Conservation (phyloP, 2,113 vertebrate genomes). For the Trichechus manatus region DNA sequence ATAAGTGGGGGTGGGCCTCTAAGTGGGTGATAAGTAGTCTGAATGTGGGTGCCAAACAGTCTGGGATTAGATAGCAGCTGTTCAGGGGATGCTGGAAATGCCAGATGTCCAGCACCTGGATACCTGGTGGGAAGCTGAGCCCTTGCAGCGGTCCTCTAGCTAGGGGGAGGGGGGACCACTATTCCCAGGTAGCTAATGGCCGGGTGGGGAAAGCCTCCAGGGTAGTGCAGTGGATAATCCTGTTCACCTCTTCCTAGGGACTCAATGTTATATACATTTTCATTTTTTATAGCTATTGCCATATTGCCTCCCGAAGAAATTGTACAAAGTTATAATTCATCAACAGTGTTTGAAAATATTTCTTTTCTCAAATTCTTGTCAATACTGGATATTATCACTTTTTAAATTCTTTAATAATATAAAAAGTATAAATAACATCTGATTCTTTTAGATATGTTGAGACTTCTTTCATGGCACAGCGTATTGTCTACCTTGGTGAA, state of each 20-base stretch:
- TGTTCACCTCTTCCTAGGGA: background rate
- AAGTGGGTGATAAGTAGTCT: background rate
- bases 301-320: background rate
- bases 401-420: background rate
- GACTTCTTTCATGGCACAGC: background rate
- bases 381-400: background rate
- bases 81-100: background rate
- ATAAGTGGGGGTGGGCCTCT: background rate
- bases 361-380: background rate
- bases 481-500: background rate
- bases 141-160: background rate
- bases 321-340: background rate
- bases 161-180: background rate
- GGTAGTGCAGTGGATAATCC: background rate
- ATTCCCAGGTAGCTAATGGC: background rate
- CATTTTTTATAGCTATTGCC: background rate
- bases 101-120: background rate
- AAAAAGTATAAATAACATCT: background rate
- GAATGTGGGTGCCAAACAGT: background rate
- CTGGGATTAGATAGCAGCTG: background rate
- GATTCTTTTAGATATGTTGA: background rate
- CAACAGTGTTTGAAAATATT: background rate
- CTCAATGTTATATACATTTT: background rate
- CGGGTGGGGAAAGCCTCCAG: background rate
- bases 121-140: background rate